Conservation (phyloP, 1,140 invertebrate species). For the Andrena cerasifolii region DNA sequence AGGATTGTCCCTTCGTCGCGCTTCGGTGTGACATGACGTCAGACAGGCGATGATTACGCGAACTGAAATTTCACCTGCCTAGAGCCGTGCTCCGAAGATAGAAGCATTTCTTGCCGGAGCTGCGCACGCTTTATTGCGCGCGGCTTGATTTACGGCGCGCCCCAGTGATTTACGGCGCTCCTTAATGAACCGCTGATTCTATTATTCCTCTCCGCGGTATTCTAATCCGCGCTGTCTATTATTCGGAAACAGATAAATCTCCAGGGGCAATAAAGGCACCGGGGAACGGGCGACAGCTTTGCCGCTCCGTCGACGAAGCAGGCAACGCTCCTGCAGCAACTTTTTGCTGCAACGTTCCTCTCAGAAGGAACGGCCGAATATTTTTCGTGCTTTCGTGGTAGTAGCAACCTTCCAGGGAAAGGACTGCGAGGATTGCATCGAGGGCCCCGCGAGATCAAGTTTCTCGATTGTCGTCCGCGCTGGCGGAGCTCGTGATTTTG, state of each 20-base stretch:
- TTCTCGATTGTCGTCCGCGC: too few species aligned
- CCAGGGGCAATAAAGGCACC: neutral
- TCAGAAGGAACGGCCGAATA: too few species aligned
- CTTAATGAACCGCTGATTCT: neutral
- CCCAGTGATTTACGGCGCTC: slow-evolving; percentile 4
- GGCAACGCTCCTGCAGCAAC: neutral
- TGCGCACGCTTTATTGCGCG: neutral
- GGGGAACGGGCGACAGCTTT: neutral
- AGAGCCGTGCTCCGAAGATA: too few species aligned
- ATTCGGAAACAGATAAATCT: slow-evolving; percentile 24
- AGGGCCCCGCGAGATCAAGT: too few species aligned
- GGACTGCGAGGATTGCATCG: too few species aligned
- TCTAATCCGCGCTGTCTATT: slow-evolving; percentile 12
- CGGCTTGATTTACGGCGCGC: neutral
- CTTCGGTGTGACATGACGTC: too few species aligned
- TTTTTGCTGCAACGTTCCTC: neutral
- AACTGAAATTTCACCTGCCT: too few species aligned
- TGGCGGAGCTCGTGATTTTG: too few species aligned
- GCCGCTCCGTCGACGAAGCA: too few species aligned
- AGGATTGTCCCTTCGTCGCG: too few species aligned
- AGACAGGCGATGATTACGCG: too few species aligned
- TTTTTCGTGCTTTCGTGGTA: too few species aligned
- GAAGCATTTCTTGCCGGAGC: neutral
- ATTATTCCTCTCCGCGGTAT: neutral
- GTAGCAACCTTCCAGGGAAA: neutral